Base-by-base conservation (phyloP, 2,888 invertebrate species). In the Kuschelorhynchus macadamiae region DNA sequence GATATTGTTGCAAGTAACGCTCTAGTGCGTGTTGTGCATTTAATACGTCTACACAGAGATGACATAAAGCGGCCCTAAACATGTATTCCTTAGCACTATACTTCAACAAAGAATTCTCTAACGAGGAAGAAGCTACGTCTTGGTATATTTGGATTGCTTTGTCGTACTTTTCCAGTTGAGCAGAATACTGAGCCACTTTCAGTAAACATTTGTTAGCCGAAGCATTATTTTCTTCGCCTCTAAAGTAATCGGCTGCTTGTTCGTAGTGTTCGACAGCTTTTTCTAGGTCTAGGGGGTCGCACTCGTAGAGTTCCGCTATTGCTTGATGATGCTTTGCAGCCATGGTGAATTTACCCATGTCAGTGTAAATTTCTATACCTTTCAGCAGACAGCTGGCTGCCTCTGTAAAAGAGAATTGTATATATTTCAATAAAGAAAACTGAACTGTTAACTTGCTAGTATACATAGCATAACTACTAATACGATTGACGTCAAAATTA, bases 21-120 rank as follows among this genome's bases (percentile, higher is more conserved):
- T 96, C 94, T 69, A 98, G 85, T 3, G 98, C 98, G 83, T 95
- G 95, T 81, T 95, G 93, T 44, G 97, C 97, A 87, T 98, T 97
- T 67, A 97, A 87, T 46, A 94, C 87, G 85, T 99, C 98, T 63
- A 97, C 93, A 84, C 97, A 98, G 57, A 99, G 88, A 85, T 98
- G 97, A 83, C 99, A 98, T 2, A 99, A 88, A 4, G 95, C 94
- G 9, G 98, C 97, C 60, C 97, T 91, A 88, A 99, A 98, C 87
- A 98, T 97, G 85, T 99, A 97, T 84, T 98, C 98, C 85, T 98
- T 98, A 21, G 98, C 98, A 84, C 97, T 96, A 86, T 98, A 99
- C 84, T 98, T 98, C 74, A 99, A 87, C 74, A 99, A 87, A 67
- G 96, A 93, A 86, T 94, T 98, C 84, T 98, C 98, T 79, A 98